Conservation (phyloP, 2,797 vertebrate genomes). For the Pagetopsis macropterus region DNA sequence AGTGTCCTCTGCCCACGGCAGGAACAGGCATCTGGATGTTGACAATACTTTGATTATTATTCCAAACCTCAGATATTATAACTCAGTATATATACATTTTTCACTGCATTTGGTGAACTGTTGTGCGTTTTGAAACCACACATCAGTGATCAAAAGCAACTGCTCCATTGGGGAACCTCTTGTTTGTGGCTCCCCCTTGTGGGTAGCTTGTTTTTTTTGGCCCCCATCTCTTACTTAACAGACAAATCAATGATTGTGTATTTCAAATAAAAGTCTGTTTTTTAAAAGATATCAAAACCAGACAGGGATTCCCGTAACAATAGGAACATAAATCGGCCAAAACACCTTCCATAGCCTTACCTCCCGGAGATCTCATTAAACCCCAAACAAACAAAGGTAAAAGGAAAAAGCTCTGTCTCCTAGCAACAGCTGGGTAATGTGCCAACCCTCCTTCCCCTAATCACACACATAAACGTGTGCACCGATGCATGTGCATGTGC, state of each 20-base stretch:
- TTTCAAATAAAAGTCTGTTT: constrained; percentile 2
- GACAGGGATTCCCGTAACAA: not conserved
- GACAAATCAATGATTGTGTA: constrained; percentile 1
- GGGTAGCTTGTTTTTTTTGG: constrained; percentile 23
- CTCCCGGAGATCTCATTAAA: constrained; percentile 59
- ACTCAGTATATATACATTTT: too few species aligned
- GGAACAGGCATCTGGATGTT: not conserved
- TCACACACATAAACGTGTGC: constrained; percentile 45
- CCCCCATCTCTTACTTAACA: not conserved
- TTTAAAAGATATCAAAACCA: constrained; percentile 6
- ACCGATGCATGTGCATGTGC: constrained; percentile 49
- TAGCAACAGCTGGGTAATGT: constrained; percentile 82
- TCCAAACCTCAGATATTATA: not conserved
- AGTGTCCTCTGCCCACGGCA: not conserved
- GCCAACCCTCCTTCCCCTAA: constrained; percentile 46
- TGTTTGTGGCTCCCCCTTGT: constrained; percentile 72
- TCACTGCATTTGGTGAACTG: not conserved
- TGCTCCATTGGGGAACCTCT: not conserved
- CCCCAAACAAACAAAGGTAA: constrained; percentile 79
- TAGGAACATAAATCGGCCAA: not conserved
- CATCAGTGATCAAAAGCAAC: constrained; percentile 12
- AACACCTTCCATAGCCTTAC: not conserved
- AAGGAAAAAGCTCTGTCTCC: constrained; percentile 75
- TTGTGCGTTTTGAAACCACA: constrained; percentile 1
- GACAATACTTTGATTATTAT: constrained; percentile 1